A percentile compares a stretch with the other conserved stretches of the same genome.
These are phyloP conservation scores for Thalpophila matura DNA, from an alignment of 2,888 invertebrate genomes.

Conservation along the genomic window DNA sequence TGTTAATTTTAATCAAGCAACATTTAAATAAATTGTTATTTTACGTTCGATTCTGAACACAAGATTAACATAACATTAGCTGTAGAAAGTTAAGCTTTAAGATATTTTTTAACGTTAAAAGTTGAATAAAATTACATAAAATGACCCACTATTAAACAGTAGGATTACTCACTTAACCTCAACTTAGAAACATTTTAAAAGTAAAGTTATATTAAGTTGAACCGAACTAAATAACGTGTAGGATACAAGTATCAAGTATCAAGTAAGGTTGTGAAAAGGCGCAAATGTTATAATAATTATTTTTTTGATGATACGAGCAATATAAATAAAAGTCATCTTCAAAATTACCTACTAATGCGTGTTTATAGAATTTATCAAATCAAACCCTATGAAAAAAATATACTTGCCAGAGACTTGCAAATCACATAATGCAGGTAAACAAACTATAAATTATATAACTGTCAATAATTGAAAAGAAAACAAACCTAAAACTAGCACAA, in stretches of 20 bases:
- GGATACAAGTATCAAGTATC: too few species aligned
- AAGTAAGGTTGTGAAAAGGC: too few species aligned
- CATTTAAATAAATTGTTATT: background rate
- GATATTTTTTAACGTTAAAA: slow-evolving; percentile 32
- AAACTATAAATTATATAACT: background rate
- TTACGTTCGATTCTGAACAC: slow-evolving; percentile 9
- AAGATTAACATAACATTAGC: slow-evolving; percentile 35
- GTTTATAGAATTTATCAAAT: too few species aligned
- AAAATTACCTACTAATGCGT: too few species aligned
- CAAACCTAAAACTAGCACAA: slow-evolving; percentile 2
- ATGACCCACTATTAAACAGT: slow-evolving; percentile 29
- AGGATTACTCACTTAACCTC: slow-evolving; percentile 25
- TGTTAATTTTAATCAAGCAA: slow-evolving; percentile 25
- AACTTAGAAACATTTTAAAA: slow-evolving; percentile 8
- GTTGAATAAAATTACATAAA: slow-evolving; percentile 21
- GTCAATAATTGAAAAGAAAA: background rate
- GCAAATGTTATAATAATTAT: too few species aligned
- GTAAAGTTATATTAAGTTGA: slow-evolving; percentile 23
- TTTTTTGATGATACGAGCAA: too few species aligned
- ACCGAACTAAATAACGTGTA: slow-evolving; percentile 5
- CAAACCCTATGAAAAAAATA: too few species aligned
- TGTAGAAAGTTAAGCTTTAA: slow-evolving; percentile 43
- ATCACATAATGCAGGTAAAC: background rate
- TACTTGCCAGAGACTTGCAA: too few species aligned
- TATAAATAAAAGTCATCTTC: too few species aligned